Evolutionary conservation across 2,888 invertebrate genomes (phyloP).

Genomic region (Agrochola circellaris): DNA sequence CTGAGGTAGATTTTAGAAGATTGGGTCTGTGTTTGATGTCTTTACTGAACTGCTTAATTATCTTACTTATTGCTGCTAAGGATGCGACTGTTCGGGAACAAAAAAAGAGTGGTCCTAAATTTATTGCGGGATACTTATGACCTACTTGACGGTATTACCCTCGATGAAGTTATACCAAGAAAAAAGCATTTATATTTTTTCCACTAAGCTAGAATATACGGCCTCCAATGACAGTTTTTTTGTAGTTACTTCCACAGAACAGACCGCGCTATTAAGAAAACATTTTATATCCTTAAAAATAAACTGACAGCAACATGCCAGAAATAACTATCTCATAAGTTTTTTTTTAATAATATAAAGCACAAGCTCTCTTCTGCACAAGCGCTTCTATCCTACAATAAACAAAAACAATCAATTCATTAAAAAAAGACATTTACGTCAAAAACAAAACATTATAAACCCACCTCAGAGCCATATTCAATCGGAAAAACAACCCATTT

Average conservation of each 20-base stretch:
- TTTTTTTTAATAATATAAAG: no score
- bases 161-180: background rate
- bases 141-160: background rate
- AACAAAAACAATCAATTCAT: background rate
- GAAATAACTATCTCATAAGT: background rate
- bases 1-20: background rate
- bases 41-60: background rate
- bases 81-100: background rate
- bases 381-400: background rate
- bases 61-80: background rate
- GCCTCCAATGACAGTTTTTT: background rate
- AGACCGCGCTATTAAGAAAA: background rate
- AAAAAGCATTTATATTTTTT: background rate
- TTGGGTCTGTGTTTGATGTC: background rate
- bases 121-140: background rate
- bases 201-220: background rate
- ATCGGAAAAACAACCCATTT: conserved; percentile 67
- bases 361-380: background rate
- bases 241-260: background rate
- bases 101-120: background rate
- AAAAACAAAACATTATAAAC: conserved; percentile 55
- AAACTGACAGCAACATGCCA: background rate
- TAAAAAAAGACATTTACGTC: conserved; percentile 39
- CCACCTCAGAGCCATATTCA: conserved; percentile 54
- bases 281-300: no score